Evolutionary conservation across 2,888 invertebrate genomes (phyloP).

Genomic region (Junonia oenone): DNA sequence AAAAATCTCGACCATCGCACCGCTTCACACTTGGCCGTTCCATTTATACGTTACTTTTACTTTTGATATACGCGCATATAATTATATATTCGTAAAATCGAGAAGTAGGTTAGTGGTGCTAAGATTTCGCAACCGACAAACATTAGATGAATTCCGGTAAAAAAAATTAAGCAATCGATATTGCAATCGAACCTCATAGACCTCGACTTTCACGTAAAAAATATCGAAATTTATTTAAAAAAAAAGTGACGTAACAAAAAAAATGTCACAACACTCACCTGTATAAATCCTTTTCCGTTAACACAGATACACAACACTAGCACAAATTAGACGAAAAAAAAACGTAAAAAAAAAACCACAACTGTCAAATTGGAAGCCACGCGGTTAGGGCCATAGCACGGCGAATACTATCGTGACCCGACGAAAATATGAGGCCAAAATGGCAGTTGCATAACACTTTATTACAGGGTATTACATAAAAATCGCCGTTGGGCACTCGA

Average conservation of each 20-base stretch:
- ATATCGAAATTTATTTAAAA: slow-evolving; percentile 34
- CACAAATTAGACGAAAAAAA: slow-evolving; percentile 35
- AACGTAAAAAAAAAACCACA: slow-evolving; percentile 35
- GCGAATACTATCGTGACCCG: slow-evolving; percentile 56
- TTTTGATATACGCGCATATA: slow-evolving; percentile 16
- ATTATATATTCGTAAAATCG: slow-evolving; percentile 24
- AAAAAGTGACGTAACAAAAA: slow-evolving; percentile 2
- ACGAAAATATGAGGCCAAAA: slow-evolving; percentile 71
- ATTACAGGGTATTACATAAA: slow-evolving; percentile 74
- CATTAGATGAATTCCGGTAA: slow-evolving; percentile 33
- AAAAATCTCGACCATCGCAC: background rate
- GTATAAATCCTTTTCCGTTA: slow-evolving; percentile 27
- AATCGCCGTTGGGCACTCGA: slow-evolving; percentile 57
- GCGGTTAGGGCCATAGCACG: slow-evolving; percentile 52
- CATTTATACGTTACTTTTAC: slow-evolving; percentile 22
- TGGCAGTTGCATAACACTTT: slow-evolving; percentile 60
- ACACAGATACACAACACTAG: slow-evolving; percentile 37
- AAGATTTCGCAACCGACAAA: slow-evolving; percentile 32
- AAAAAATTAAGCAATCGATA: slow-evolving; percentile 28
- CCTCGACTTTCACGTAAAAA: slow-evolving; percentile 26
- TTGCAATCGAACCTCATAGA: slow-evolving; percentile 1
- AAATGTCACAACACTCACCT: slow-evolving; percentile 34
- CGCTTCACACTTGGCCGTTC: slow-evolving; percentile 16
- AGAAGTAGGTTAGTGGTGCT: slow-evolving; percentile 34
- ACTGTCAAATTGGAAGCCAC: slow-evolving; percentile 51